Base-by-base conservation (phyloP, 2,113 vertebrate genomes). In the Chaenogobius annularis region DNA sequence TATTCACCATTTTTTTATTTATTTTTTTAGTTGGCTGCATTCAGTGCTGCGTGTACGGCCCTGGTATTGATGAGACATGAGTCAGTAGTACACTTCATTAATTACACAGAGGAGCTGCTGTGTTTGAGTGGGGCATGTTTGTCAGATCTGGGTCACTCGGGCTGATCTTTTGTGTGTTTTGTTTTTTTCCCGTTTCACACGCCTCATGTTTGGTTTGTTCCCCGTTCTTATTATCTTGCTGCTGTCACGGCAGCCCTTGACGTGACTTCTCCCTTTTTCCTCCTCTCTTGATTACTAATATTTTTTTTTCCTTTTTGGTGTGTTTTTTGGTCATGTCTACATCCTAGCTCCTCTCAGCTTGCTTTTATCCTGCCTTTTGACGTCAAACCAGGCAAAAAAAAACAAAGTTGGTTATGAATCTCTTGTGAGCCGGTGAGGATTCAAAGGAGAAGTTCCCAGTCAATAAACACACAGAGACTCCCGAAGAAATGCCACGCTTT, bases 121-220 rank as follows among this genome's bases (percentile, higher is more conserved):
- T 63, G 35, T 58, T 61, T 73, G 43, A 65, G 58, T 73, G 73
- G 78, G 52, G 67, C 66, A 83, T 74, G 44, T 40, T 79, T 88
- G 87, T 83, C 79, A 81, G 78, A 89, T 86, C 81, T 83, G 72
- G 85, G 83, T 85, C 85, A 89, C 76, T 74, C 73, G 56, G 37
- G 9, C 74, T 72, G 61, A 23, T 66, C 12, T 74, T 78, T 67
- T 65, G 37, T 71, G 47, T 63, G 58, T 66, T 15, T 37, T 72
- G 61, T 55, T 17, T 73, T 81, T 76, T 81, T 76, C 72, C 37
- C 81, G 63, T 74, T 46, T 68, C 46, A 54, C 65, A 13, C 48
- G 19, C 48, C 17, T 50, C 1, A 3, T 54, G 50, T 50, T 50
- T 50, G 5, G 44, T 46, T 67, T 65, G 73, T 47, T 79, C 76